phyloP scores from a whole-genome alignment of 35 echinoderm and acorn worm genomes.

The Lytechinus pictus region DNA sequence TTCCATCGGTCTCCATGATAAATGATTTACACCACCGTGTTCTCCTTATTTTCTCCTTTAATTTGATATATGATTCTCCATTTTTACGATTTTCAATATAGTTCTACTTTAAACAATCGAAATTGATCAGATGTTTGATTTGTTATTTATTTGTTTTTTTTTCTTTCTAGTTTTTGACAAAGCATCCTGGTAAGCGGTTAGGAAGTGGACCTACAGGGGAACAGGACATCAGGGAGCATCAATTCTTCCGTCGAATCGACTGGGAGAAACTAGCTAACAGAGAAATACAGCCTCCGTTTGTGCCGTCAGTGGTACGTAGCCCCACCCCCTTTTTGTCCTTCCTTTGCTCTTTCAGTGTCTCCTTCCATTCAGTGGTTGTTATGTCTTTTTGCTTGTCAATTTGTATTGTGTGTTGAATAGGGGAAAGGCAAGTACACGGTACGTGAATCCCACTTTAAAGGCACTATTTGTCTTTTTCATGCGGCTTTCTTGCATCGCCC shows the following conservation, averaged over 20 bases:
- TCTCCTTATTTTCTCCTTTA: too few relatives aligned
- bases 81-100: too few relatives aligned
- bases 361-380: not conserved
- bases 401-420: not conserved
- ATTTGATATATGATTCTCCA: too few relatives aligned
- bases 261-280: constrained; percentile 86
- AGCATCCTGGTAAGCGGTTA: constrained; percentile 92
- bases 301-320: constrained; percentile 89
- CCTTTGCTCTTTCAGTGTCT: too few relatives aligned
- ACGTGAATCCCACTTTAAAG: too few relatives aligned
- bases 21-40: too few relatives aligned
- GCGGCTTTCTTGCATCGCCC: too few relatives aligned
- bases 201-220: constrained; percentile 77
- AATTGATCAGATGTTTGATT: too few relatives aligned
- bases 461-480: too few relatives aligned
- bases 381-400: not conserved
- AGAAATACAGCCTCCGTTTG: constrained; percentile 92
- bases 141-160: not conserved
- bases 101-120: too few relatives aligned
- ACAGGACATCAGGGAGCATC: constrained; percentile 91
- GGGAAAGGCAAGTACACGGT: not conserved
- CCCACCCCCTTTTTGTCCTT: not conserved
- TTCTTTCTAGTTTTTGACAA: constrained; percentile 86
- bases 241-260: constrained; percentile 92
- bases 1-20: too few relatives aligned